Base-by-base conservation (phyloP, 2,888 invertebrate species). In the Euspilapteryx auroguttella region DNA sequence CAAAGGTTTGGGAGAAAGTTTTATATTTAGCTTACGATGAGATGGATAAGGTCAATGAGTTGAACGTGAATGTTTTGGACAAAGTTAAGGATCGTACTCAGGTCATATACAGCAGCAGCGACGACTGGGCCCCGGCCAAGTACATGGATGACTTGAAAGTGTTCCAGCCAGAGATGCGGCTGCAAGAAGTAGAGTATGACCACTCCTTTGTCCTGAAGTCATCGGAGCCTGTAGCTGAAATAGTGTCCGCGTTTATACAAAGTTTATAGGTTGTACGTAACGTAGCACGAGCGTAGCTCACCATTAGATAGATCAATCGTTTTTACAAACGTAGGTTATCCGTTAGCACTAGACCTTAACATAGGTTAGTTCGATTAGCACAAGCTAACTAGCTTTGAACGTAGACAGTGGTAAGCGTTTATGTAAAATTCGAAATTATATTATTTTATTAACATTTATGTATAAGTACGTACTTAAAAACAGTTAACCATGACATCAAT, bases 201-300 rank as follows among this genome's bases (percentile, higher is more conserved):
- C 95, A 96, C 63, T 85, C 89, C 3, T 96, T 93, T 79, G 90
- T 94, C 4, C 52, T 95, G 22, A 76, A 79, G 24, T 64, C 79
- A 22, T 83, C 85, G 2, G 51, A 62, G 27, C 61, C 62, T 38
- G 78, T 89, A 45, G 87, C 78, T 1, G 48, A 45, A 23, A 48
- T 65, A 39, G 64, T 64, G 9, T 40, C 53, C 2, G 47, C 48
- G 24, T 56, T 50, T 40, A 59, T 71, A 11, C 56, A 45, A 36
- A 32, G 30, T 17, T n/a, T n/a, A n/a, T n/a, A n/a, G n/a, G n/a
- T n/a, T n/a, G n/a, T n/a, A n/a, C n/a, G n/a, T n/a, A n/a, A n/a
- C n/a, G n/a, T n/a, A n/a, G n/a, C n/a, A n/a, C n/a, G n/a, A n/a
- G n/a, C n/a, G n/a, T n/a, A n/a, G n/a, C n/a, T n/a, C n/a, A n/a